Evolutionary conservation across 2,797 vertebrate genomes (phyloP), one percentile per base, ranked within the genome.

Genomic region (Lindbergichthys nudifrons): DNA sequence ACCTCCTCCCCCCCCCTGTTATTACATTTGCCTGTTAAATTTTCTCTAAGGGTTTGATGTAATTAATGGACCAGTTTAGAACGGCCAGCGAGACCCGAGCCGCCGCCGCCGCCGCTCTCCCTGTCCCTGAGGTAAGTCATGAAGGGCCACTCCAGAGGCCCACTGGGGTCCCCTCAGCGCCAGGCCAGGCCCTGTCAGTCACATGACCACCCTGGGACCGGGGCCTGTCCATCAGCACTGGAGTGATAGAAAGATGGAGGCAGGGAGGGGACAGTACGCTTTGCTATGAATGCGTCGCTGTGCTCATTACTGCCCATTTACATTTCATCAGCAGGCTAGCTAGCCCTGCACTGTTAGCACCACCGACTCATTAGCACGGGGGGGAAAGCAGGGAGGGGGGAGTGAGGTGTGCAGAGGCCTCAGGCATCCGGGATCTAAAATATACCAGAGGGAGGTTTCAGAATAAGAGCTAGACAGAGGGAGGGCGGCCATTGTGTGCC

Each of bases 261-360:
- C 67, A 71, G 71, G 68, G 72, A 60, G 64, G 72, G 80, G 80
- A 81, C 89, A 18, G 57, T 51, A n/a, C 23, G 42, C 57, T 65
- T n/a, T 90, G 76, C 62, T 73, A 47, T 65, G 81, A 78, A 75
- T 45, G 67, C 92, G 92, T 94, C 94, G 95, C 94, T 96, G 95
- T 94, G 93, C 95, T 96, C 95, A 95, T 97, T 96, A 96, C 95
- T 96, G 95, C 92, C 95, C 95, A 96, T 96, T 97, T 96, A 95
- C 96, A 96, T 97, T 96, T 96, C 95, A 96, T 96, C 96, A 96
- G 95, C 93, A 91, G 94, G 95, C 96, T 95, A 96, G 96, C 93
- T 90, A 89, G 84, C 88, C 80, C 67, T 32, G 78, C 70, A 10
- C 85, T 71, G 86, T 87, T 92, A 90, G 83, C 87, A 73, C 80